Percentiles rank a stretch among this genome's conserved stretches.
phyloP scores from a whole-genome alignment of 92 coral and sea anemone species.

The Parazoanthus darwini region DNA sequence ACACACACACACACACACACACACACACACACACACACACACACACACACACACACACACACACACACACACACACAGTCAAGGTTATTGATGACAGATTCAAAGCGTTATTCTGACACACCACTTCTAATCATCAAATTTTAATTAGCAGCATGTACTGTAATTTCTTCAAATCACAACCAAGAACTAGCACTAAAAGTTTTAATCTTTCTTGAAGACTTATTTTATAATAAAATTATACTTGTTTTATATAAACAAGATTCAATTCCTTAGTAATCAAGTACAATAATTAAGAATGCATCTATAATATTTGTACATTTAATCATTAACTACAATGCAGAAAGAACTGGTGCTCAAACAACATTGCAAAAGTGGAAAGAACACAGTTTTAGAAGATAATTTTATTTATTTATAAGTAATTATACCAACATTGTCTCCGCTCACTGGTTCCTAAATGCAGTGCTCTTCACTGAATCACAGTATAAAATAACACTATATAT shows the following conservation, averaged over 20 bases:
- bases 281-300: neutral
- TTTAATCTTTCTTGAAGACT: neutral
- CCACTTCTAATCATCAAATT: neutral
- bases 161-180: neutral
- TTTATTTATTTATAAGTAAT: too few relatives aligned
- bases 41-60: too few relatives aligned
- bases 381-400: neutral
- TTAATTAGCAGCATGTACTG: neutral
- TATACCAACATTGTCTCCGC: neutral
- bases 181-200: neutral
- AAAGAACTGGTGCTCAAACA: neutral
- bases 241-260: too few relatives aligned
- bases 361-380: neutral
- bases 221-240: neutral
- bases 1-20: too few relatives aligned
- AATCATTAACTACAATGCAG: neutral
- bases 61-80: too few relatives aligned
- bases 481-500: neutral
- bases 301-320: neutral
- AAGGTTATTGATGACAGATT: too few relatives aligned
- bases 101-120: too few relatives aligned
- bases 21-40: too few relatives aligned
- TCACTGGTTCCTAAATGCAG: neutral
- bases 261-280: neutral
- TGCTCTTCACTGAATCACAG: neutral